phyloP scores from a whole-genome alignment of 1,140 invertebrate genomes.

The Sycophaga agraensis region DNA sequence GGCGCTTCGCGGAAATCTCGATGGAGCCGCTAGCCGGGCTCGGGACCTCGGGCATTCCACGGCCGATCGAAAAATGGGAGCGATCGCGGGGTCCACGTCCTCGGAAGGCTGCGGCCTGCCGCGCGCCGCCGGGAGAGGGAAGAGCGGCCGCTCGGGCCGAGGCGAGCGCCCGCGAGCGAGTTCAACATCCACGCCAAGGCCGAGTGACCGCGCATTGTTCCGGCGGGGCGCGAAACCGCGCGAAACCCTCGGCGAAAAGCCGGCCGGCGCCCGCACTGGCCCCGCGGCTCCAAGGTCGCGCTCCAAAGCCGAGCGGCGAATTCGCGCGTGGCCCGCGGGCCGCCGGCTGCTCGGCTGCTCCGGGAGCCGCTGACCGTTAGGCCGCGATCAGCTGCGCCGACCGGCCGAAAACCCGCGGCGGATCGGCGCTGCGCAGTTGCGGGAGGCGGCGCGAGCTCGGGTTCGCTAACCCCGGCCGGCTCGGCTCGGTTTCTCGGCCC shows the following conservation, averaged over 20 bases:
- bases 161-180: conserved; percentile 32
- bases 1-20: too few species aligned
- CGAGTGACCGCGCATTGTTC: conserved; percentile 40
- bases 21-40: too few species aligned
- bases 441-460: neutral
- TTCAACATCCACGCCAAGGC: conserved; percentile 51
- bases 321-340: neutral
- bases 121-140: too few species aligned
- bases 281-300: neutral
- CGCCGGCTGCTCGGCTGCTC: neutral
- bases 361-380: neutral
- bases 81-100: neutral
- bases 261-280: too few species aligned
- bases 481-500: conserved; percentile 19
- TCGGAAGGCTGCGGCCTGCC: too few species aligned
- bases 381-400: neutral
- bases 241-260: too few species aligned
- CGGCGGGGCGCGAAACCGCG: conserved; percentile 29
- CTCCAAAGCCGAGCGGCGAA: neutral
- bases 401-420: too few species aligned
- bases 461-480: conserved; percentile 19
- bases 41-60: too few species aligned
- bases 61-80: too few species aligned
- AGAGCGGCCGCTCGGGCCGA: too few species aligned
- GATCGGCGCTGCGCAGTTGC: too few species aligned